Conservation (phyloP, 2,888 invertebrate genomes). For the Octonoba sinensis region DNA sequence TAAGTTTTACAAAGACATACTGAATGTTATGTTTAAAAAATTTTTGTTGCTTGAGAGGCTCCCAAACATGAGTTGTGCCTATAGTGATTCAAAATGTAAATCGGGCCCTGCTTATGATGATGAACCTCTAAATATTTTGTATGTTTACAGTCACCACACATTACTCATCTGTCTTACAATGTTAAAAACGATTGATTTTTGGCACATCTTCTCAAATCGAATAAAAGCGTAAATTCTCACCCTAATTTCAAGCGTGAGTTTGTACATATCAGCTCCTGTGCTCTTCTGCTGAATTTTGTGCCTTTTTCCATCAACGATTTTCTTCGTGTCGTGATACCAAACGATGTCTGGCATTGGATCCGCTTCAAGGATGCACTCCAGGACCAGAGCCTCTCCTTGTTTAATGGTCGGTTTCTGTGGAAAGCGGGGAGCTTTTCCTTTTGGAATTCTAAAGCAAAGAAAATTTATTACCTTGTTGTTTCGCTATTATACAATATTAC, state of each 20-base stretch:
- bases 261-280: constrained; percentile 89
- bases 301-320: constrained; percentile 85
- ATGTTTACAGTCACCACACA: too few relatives aligned
- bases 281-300: constrained; percentile 92
- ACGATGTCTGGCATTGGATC: constrained; percentile 94
- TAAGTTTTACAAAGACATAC: too few relatives aligned
- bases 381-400: constrained; percentile 88
- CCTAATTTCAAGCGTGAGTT: constrained; percentile 91
- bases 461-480: not conserved
- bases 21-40: too few relatives aligned
- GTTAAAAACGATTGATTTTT: too few relatives aligned
- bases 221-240: constrained; percentile 66
- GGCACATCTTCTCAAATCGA: too few relatives aligned
- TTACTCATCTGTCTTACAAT: too few relatives aligned
- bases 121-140: too few relatives aligned
- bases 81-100: too few relatives aligned
- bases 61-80: too few relatives aligned
- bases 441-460: constrained; percentile 80
- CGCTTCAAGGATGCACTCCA: constrained; percentile 96
- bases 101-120: too few relatives aligned
- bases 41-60: too few relatives aligned
- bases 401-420: constrained; percentile 96
- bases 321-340: constrained; percentile 92
- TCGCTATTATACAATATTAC: too few relatives aligned
- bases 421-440: constrained; percentile 94